Evolutionary conservation across 2,113 vertebrate species (phyloP), one percentile per base, ranked within the genome.

Genomic region (Setophaga petechia): DNA sequence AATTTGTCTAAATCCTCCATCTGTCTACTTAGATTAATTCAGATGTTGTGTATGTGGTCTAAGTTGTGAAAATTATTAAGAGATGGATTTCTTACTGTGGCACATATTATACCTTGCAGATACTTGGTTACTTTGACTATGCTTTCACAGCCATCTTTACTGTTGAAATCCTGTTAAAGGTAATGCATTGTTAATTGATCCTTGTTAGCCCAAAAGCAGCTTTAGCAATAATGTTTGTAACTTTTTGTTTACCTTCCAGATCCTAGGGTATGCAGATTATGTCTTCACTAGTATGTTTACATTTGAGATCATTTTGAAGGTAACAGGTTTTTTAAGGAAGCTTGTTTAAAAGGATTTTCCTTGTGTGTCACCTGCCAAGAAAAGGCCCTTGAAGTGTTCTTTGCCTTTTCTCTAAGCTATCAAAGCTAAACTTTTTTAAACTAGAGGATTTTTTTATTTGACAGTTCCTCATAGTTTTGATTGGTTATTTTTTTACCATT

Each of bases 51-150:
- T 41, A 3, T 84, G 91, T 95, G 87, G 27, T 69, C 75, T 90
- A 65, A 96, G 61, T 52, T 95, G 93, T 95, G 10, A 57, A 76
- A 21, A 22, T 16, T 63, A 68, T 65, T 80, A 72, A 16, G 6
- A 88, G 87, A 62, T 83, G 74, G 92, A 90, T 91, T 92, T 95
- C 95, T 97, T 96, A 98, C 92, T 98, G 46, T 95, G 85, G 96
- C 85, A 44, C 91, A 1, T 98, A 54, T 98, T 98, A 94, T 99
- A 97, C 99, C 98, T 98, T 99, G 97, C 99, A 99, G 99, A 99
- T 99, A 98, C 99, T 99, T 98, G 99, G 99, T 99, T 99, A 99
- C 98, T 99, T 99, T 99, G 99, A 99, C 99, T 99, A 99, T 99
- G 99, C 99, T 98, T 99, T 99, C 98, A 99, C 99, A 98, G 98